Base-by-base conservation (phyloP, 2,888 invertebrate genomes). In the Malacosoma neustria region DNA sequence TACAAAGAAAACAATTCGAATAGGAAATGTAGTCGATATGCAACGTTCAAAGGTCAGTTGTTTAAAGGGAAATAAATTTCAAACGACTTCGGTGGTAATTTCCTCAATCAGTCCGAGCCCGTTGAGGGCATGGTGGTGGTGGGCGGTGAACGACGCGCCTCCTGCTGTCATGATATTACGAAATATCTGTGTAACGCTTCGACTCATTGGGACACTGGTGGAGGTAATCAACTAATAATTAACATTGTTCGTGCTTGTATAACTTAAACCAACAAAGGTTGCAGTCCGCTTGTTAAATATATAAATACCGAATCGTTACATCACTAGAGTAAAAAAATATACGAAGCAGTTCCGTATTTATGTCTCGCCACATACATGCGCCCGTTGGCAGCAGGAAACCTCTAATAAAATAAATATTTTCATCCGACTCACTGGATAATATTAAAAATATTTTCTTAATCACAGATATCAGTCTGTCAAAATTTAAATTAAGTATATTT, bases 401-500 rank as follows among this genome's bases (percentile, higher is more conserved):
- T 77, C 76, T 79, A 84, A 77, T 65, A 76, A 84, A 84, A 84
- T 82, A 81, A 84, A 82, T 81, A 82, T 77, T 77, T 65, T 74
- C 74, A 80, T 77, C 80, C 80, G 80, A 82, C 77, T 82, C 85
- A 84, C 85, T 85, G 85, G 85, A 84, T 76, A 79, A 79, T 84
- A 84, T 84, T 84, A 82, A 82, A 81, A 84, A 85, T 84, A 84
- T 84, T 80, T 76, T 84, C 79, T 81, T 84, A 84, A 85, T 85
- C 85, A 85, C 85, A 85, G 84, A 80, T 84, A 84, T 85, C 85
- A 85, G 85, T 85, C 85, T 85, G 85, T 82, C 74, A 80, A 75
- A 85, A 84, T 85, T 85, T 85, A 84, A 85, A 85, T 85, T 85
- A 85, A 85, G 84, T 85, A 85, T 84, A 85, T 85, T 80, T 22